phyloP scores from a whole-genome alignment of 2,888 invertebrate genomes.

The Eupithecia exiguata region DNA sequence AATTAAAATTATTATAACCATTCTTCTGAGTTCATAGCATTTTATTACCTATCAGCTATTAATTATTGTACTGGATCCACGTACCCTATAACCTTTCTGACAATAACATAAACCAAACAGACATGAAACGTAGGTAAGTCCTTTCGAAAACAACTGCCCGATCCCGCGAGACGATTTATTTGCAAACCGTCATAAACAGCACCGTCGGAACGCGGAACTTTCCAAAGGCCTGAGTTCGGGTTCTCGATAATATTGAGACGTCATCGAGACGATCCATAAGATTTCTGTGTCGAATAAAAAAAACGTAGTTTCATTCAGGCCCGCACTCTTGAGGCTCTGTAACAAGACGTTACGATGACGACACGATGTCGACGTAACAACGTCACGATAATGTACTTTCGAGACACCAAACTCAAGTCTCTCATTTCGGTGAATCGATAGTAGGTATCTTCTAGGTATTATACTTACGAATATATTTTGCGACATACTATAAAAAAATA shows the following conservation, averaged over 20 bases:
- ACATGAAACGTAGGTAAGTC: conserved; percentile 15
- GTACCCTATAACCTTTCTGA: background rate
- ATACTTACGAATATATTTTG: too few species aligned
- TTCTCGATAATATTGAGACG: background rate
- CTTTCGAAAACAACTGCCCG: conserved; percentile 17
- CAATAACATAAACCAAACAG: conserved; percentile 8
- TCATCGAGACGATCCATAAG: background rate
- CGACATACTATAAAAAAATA: too few species aligned
- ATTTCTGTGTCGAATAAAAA: too few species aligned
- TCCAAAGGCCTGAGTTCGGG: background rate
- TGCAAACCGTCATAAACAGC: conserved; percentile 34
- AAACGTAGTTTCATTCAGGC: too few species aligned
- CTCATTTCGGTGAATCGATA: too few species aligned
- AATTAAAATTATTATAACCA: background rate
- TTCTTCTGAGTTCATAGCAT: background rate
- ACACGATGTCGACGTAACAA: too few species aligned
- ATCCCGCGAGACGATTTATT: conserved; percentile 23
- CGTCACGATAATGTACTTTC: too few species aligned
- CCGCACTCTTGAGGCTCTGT: background rate
- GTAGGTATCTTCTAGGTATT: too few species aligned
- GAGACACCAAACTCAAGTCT: too few species aligned
- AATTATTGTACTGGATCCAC: background rate
- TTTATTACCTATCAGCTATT: background rate
- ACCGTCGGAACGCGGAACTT: background rate
- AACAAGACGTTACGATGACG: background rate